Percentiles rank a stretch among this genome's conserved stretches.
Evolutionary conservation across 2,113 vertebrate genomes (phyloP).

Genomic region (Oostethus manadensis): DNA sequence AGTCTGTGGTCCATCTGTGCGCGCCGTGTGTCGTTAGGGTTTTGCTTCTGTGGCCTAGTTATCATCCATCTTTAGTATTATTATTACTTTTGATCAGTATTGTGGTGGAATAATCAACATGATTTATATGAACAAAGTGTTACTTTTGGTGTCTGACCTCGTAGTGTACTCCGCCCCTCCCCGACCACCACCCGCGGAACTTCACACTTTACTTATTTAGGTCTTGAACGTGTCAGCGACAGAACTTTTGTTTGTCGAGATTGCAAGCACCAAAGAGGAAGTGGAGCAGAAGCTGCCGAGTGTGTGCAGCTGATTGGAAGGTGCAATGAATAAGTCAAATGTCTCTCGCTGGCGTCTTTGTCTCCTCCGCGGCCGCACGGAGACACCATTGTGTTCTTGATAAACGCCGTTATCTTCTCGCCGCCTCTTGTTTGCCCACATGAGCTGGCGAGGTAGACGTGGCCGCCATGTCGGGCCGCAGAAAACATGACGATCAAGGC

Average conservation of each 20-base stretch:
- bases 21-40: no score
- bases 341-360: constrained; percentile 11
- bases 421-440: constrained; percentile 24
- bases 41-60: constrained; percentile 1
- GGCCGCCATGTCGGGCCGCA: background rate
- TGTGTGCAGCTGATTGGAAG: constrained; percentile 53
- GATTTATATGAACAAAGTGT: background rate
- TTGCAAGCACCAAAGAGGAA: constrained; percentile 60
- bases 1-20: no score
- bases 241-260: constrained; percentile 45
- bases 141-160: background rate
- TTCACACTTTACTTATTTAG: constrained; percentile 10
- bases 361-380: background rate
- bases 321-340: constrained; percentile 53
- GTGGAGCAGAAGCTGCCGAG: constrained; percentile 70
- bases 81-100: background rate
- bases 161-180: background rate
- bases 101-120: background rate
- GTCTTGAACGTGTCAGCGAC: constrained; percentile 16
- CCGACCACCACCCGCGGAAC: constrained; percentile 12
- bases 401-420: constrained; percentile 31
- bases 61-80: background rate
- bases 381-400: constrained; percentile 23
- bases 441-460: constrained; percentile 30
- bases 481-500: background rate